Conservation (phyloP, 1,140 invertebrate species). For the Drosophila pseudoobscura region DNA sequence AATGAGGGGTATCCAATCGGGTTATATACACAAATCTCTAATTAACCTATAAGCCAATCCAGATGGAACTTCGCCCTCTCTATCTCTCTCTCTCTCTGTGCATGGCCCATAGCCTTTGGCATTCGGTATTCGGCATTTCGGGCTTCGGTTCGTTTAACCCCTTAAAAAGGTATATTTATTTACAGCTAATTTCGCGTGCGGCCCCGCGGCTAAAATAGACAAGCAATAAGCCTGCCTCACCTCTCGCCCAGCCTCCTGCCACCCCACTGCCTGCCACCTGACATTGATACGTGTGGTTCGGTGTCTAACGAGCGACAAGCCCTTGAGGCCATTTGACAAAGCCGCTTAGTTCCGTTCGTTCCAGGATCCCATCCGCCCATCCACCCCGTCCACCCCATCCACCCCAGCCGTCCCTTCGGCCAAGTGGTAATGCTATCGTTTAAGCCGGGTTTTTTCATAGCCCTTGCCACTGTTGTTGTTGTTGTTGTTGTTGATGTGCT, state of each 20-base stretch:
- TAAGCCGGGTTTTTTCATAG: constrained; percentile 5
- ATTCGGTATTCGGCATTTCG: constrained; percentile 6
- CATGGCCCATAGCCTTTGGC: constrained; percentile 30
- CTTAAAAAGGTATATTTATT: constrained; percentile 60
- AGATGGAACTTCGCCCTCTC: not conserved
- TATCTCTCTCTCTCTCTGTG: not conserved
- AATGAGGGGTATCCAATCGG: constrained; percentile 35
- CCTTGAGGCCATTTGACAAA: constrained; percentile 58
- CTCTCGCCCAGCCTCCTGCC: not conserved
- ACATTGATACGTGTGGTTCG: constrained; percentile 53
- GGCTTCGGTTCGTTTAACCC: constrained; percentile 33
- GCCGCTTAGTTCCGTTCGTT: constrained; percentile 41
- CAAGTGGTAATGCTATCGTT: constrained; percentile 20
- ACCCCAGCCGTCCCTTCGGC: not conserved
- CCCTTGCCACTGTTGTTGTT: not conserved
- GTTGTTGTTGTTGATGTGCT: constrained; percentile 54
- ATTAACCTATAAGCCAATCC: constrained; percentile 48
- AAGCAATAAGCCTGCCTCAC: constrained; percentile 47
- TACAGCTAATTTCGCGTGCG: constrained; percentile 57
- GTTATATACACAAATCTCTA: constrained; percentile 35
- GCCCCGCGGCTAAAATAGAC: constrained; percentile 41
- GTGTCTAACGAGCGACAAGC: constrained; percentile 50
- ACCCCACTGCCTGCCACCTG: constrained; percentile 6
- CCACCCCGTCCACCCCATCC: too few species aligned
- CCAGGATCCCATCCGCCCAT: not conserved